Evolutionary conservation across 1,140 invertebrate species (phyloP).

Genomic region (Drosophila fuyamai): DNA sequence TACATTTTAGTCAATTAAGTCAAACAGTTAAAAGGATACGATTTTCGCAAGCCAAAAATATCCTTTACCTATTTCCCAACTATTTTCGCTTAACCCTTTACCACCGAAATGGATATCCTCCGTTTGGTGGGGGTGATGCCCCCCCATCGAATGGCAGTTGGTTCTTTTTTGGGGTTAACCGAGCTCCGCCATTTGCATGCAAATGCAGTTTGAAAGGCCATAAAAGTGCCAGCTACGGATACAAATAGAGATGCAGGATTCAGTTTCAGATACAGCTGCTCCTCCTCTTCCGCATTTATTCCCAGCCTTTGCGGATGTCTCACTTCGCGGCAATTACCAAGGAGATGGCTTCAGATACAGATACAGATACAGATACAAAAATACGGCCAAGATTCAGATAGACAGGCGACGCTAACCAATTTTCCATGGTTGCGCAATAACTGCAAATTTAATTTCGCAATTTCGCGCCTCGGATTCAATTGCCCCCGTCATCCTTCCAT

Average conservation of each 20-base stretch:
- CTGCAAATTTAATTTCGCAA: constrained; percentile 82
- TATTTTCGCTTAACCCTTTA: neutral
- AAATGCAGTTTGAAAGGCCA: constrained; percentile 59
- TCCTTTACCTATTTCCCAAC: neutral
- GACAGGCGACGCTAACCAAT: constrained; percentile 70
- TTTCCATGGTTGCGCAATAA: constrained; percentile 81
- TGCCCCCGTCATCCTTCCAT: too few relatives aligned
- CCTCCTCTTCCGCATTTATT: constrained; percentile 1
- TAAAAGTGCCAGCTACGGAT: constrained; percentile 46
- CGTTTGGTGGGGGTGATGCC: neutral
- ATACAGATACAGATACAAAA: constrained; percentile 18
- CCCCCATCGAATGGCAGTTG: constrained; percentile 8
- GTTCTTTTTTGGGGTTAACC: constrained; percentile 58
- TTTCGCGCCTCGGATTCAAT: constrained; percentile 65
- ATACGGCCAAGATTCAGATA: neutral
- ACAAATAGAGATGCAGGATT: constrained; percentile 16
- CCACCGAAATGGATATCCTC: neutral
- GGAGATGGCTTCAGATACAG: constrained; percentile 11
- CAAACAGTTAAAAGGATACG: neutral
- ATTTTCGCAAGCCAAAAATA: constrained; percentile 2
- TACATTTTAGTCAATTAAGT: neutral
- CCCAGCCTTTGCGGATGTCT: constrained; percentile 39
- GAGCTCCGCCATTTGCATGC: constrained; percentile 61
- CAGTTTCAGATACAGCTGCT: constrained; percentile 23
- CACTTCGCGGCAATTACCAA: constrained; percentile 52